phyloP scores from a whole-genome alignment of 2,113 vertebrate species.

The Callionymus lyra region DNA sequence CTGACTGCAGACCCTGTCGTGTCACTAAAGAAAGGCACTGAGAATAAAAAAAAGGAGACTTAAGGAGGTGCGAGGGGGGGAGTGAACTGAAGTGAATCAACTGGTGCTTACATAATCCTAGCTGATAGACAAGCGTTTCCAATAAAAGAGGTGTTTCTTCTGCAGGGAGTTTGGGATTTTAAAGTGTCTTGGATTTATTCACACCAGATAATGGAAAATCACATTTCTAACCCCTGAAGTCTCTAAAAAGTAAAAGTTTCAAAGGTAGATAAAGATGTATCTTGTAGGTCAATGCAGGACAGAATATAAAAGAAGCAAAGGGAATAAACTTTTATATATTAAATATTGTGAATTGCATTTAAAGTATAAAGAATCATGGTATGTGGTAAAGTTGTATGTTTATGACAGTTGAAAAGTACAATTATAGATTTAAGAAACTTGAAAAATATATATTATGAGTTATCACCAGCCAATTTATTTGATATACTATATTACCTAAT shows the following conservation, averaged over 20 bases:
- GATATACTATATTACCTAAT: too few relatives aligned
- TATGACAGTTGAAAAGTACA: too few relatives aligned
- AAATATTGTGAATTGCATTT: too few relatives aligned
- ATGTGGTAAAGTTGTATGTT: too few relatives aligned
- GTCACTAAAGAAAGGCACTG: conserved; percentile 21
- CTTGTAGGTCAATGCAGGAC: too few relatives aligned
- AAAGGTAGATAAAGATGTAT: conserved; percentile 14
- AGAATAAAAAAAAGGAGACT: conserved; percentile 18
- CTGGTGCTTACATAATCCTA: conserved; percentile 23
- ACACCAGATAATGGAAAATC: conserved; percentile 21
- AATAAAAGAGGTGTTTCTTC: conserved; percentile 8
- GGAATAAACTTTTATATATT: too few relatives aligned
- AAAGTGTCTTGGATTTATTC: conserved; percentile 17
- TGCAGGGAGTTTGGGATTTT: conserved; percentile 18
- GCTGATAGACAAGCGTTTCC: conserved; percentile 14
- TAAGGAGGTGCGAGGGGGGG: conserved; percentile 12
- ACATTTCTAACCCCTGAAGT: conserved; percentile 25
- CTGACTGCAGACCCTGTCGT: conserved; percentile 27
- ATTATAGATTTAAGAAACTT: too few relatives aligned
- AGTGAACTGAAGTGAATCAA: conserved; percentile 17
- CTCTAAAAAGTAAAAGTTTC: conserved; percentile 33
- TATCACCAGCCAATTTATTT: too few relatives aligned
- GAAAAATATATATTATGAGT: too few relatives aligned
- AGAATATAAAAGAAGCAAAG: too few relatives aligned
- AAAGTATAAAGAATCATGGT: too few relatives aligned